Base-by-base conservation (phyloP, 1,140 invertebrate genomes). In the Cydia pomonella region DNA sequence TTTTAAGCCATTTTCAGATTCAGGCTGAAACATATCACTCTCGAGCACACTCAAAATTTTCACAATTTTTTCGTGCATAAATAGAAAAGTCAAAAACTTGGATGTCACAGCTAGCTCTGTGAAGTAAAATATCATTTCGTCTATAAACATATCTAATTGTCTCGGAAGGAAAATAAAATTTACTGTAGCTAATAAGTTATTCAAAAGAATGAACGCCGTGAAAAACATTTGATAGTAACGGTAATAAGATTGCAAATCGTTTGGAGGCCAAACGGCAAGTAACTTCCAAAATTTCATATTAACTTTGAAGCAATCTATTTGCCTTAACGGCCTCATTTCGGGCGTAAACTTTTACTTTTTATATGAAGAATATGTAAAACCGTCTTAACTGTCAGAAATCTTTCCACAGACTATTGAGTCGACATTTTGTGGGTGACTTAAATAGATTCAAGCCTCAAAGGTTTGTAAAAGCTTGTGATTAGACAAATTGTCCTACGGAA, bases 111-210 rank as follows among this genome's bases (percentile, higher is more conserved):
- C 75, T 7, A 89, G 12, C 66, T 80, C 82, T 3, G 82, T 87
- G 16, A 88, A 87, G 75, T 84, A 87, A 80, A 89, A 86, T 77
- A 87, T 80, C 76, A 84, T 76, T 77, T 89, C 86, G 66, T 87
- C 87, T 1, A 87, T 82, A 73, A 87, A 80, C 41, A 80, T 21
- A 50, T 88, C 87, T 27, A 91, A 73, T 62, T 89, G 75, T 73
- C 73, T 79, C 6, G 82, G 81, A 12, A 89, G 47, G 71, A 79
- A 88, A 78, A 80, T 85, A 44, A 91, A 87, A 75, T 89, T 89
- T 72, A 88, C 73, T 4, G 84, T 81, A 5, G 66, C 72, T 25
- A 88, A 33, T 13, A 73, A n/a, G 71, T 79, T 75, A 53, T 82
- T 85, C 1, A 83, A 59, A 64, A 84, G 74, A 41, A 85, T 85